Evolutionary conservation across 35 echinoderm and acorn worm species (phyloP), one percentile per base, ranked within the genome.

Genomic region (Apostichopus parvimensis): DNA sequence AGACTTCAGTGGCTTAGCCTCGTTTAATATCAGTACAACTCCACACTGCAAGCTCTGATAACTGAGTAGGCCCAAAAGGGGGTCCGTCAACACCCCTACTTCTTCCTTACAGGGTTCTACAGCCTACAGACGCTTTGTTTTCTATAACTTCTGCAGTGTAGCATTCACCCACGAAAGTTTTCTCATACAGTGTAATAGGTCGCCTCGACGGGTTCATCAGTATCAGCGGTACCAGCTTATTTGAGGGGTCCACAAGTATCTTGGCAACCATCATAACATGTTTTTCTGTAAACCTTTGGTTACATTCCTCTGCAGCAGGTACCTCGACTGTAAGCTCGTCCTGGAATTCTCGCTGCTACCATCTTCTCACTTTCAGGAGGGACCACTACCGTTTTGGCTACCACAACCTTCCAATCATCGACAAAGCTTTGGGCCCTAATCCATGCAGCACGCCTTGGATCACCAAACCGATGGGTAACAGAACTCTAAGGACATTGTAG

Each of bases 191-290:
- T 6, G 82, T 86, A 60, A 60, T 60, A 8, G 6, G 57, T 28
- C 26, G 26, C 26, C 26, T 28, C 26, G 26, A 28, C 26, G 26
- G 26, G 0, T 28, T 28, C 26, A 28, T 28, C 26, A 28, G 26
- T 28, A 28, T 28, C 26, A 87, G 9, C 57, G 86, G 86, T 8
- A 87, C 86, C 9, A 23, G 6, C 12, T 28, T n/a, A 15, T 7
- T 68, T 22, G 86, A 87, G 21, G 58, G 86, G 60, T 87, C 86
- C 65, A 87, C 65, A 65, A 87, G 59, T 8, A 52, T 60, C 24
- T 87, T 87, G 14, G 86, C 86, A 52, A 68, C 34, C 59, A 87
- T 87, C 59, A 87, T 15, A 14, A 25, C 14, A 28, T 87, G 65
- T 28, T 28, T 28, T 28, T 28, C 26, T 28, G 26, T 28, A 28